phyloP scores from a whole-genome alignment of 2,113 vertebrate species.

The Leptodactylus fuscus region DNA sequence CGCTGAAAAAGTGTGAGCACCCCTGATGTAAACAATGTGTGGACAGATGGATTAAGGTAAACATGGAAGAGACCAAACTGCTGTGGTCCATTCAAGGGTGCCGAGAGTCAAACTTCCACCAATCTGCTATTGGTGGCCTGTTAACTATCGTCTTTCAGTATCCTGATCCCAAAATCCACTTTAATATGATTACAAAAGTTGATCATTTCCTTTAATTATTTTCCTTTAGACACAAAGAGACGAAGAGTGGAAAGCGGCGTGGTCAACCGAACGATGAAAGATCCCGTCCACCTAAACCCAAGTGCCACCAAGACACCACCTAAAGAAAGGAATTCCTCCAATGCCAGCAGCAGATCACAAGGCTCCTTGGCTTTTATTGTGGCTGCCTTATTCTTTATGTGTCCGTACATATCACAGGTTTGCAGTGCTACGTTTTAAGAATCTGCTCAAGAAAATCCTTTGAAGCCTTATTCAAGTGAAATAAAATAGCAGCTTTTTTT shows the following conservation, averaged over 20 bases:
- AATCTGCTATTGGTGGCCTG: no score
- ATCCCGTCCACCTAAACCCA: slow-evolving; percentile 3
- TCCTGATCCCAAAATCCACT: no score
- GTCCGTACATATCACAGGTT: slow-evolving; percentile 33
- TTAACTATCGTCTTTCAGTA: no score
- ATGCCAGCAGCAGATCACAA: not conserved
- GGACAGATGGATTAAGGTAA: no score
- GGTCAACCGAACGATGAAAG: not conserved
- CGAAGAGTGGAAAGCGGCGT: not conserved
- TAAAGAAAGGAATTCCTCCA: slow-evolving; percentile 27
- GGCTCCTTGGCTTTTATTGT: slow-evolving; percentile 11
- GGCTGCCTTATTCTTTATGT: slow-evolving; percentile 33
- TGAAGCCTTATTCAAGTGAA: slow-evolving; percentile 49
- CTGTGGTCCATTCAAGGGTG: no score
- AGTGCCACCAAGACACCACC: slow-evolving; percentile 34
- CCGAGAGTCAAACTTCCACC: no score
- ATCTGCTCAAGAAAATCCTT: slow-evolving; percentile 26
- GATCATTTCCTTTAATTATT: not conserved
- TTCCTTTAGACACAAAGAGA: slow-evolving; percentile 24
- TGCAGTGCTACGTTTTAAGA: slow-evolving; percentile 44
- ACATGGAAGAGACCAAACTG: no score
- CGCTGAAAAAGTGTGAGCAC: no score
- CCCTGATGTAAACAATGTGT: no score
- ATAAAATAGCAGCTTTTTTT: slow-evolving; percentile 29
- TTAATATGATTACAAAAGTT: no score